These are phyloP conservation scores for Erinaceus europaeus DNA, from an alignment of 2,113 vertebrate genomes.

Conservation along the genomic window DNA sequence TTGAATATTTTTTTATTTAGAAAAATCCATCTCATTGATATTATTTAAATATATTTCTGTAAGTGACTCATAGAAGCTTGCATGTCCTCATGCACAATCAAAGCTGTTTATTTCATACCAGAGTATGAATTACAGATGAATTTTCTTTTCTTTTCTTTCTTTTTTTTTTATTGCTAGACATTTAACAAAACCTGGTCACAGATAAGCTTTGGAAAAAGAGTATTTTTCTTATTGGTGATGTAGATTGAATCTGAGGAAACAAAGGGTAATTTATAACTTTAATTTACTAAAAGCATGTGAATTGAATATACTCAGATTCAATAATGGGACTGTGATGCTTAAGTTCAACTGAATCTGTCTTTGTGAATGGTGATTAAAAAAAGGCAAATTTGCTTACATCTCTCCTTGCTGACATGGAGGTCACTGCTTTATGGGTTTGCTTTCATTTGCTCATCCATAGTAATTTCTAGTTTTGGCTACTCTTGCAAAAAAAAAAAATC, in stretches of 20 bases:
- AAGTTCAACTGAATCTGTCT: slow-evolving; percentile 77
- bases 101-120: slow-evolving; percentile 3
- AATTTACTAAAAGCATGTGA: slow-evolving; percentile 80
- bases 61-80: slow-evolving; percentile 53
- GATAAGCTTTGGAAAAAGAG: slow-evolving; percentile 40
- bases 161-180: background rate
- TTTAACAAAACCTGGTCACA: slow-evolving; percentile 52
- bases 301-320: slow-evolving; percentile 79
- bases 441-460: slow-evolving; percentile 82
- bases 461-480: slow-evolving; percentile 81
- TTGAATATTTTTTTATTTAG: background rate
- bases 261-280: slow-evolving; percentile 74
- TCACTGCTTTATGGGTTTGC: slow-evolving; percentile 81
- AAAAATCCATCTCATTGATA: slow-evolving; percentile 19
- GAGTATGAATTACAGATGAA: background rate
- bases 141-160: slow-evolving; percentile 11
- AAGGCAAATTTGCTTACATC: slow-evolving; percentile 82
- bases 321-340: slow-evolving; percentile 69
- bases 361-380: slow-evolving; percentile 82
- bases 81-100: slow-evolving; percentile 23
- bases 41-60: slow-evolving; percentile 46
- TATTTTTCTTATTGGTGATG: slow-evolving; percentile 56
- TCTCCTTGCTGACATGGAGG: slow-evolving; percentile 82
- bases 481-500: slow-evolving; percentile 83
- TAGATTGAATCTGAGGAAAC: slow-evolving; percentile 75